Evolutionary conservation across 2,888 invertebrate genomes (phyloP).

Genomic region (Calephelis perditalis): DNA sequence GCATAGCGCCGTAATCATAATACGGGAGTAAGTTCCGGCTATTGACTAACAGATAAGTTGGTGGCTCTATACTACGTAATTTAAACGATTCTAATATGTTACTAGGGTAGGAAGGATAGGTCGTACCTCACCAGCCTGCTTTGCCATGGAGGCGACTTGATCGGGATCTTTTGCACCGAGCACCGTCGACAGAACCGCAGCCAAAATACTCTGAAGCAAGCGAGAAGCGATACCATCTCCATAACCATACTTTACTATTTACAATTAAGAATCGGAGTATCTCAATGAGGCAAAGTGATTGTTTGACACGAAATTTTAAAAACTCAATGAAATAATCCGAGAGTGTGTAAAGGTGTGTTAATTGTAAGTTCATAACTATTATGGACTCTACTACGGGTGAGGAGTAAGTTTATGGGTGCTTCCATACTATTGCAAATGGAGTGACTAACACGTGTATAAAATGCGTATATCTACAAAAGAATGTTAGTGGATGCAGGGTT

Average conservation of each 20-base stretch:
- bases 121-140: constrained; percentile 95
- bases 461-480: constrained; percentile 56
- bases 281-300: constrained; percentile 41
- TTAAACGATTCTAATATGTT: constrained; percentile 29
- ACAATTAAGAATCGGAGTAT: constrained; percentile 54
- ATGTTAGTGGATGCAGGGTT: constrained; percentile 58
- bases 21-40: too few relatives aligned
- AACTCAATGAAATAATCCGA: constrained; percentile 54
- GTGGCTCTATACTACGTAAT: background rate
- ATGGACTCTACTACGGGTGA: constrained; percentile 54
- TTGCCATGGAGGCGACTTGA: constrained; percentile 95
- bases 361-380: constrained; percentile 53
- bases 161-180: constrained; percentile 94
- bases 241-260: constrained; percentile 74
- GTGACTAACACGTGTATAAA: constrained; percentile 43
- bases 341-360: constrained; percentile 51
- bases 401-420: constrained; percentile 58
- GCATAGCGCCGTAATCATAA: too few relatives aligned
- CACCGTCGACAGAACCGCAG: constrained; percentile 93
- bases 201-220: constrained; percentile 92
- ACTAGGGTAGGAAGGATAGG: constrained; percentile 62
- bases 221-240: constrained; percentile 77
- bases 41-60: background rate
- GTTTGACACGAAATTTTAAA: background rate
- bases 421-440: constrained; percentile 44